Base-by-base conservation (phyloP, 1,140 invertebrate genomes). In the Uloborus diversus region DNA sequence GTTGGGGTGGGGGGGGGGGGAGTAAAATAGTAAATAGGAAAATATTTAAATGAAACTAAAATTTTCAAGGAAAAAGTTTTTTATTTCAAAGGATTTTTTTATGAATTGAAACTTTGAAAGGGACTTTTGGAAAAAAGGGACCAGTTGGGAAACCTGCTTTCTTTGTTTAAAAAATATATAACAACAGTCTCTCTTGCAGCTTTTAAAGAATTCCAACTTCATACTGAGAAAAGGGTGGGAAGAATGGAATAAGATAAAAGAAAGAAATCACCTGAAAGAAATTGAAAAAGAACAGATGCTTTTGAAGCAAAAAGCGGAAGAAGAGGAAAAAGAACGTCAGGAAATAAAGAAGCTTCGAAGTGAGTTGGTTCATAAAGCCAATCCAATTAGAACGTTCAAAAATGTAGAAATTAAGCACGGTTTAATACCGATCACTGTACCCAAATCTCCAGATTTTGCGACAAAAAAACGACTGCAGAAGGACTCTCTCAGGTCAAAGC, bases 361-460 rank as follows among this genome's bases (percentile, higher is more conserved):
- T 42, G 85, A 88, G 68, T 82, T 84, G 17, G 86, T 89, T 9
- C 87, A 87, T 75, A 87, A 88, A 82, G 85, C 87, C 17, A 85
- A 87, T 53, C 87, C 87, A 2, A 80, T 88, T 2, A 84, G 84
- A 70, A 84, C 85, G 27, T 88, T 84, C 80, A 87, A 86, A 65
- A 81, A 84, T 17, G 76, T 88, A 5, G 82, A 84, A 20, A 81
- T 89, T 32, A 83, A 86, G 51, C 86, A 83, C 1, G 86, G 86
- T 79, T 83, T 84, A 14, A 86, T 84, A 57, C 86, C 85, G 2
- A 61, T 87, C 14, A 89, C 88, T 23, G 68, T 81, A 5, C 84
- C 88, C 0, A 70, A 84, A 51, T 86, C 87, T 13, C 88, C 88
- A 5, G 82, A 84, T 11, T 88, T 89, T 81, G 76, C 82, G 28